These are phyloP conservation scores for Apocheima hispidaria DNA, from an alignment of 2,888 invertebrate genomes.

Conservation along the genomic window DNA sequence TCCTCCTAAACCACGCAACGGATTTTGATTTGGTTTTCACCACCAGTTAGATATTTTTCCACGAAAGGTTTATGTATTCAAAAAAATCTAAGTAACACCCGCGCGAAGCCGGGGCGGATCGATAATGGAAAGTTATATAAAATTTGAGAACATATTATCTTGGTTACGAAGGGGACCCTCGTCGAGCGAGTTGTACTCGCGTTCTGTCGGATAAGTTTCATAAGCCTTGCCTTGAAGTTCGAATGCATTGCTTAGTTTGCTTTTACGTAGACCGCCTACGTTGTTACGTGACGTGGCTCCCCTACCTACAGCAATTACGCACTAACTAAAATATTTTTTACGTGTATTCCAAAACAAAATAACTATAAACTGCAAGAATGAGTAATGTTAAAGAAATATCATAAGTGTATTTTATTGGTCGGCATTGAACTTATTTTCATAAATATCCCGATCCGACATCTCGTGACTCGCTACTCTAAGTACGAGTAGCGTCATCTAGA, in stretches of 20 bases:
- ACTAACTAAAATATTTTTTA: neutral
- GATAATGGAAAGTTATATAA: too few species aligned
- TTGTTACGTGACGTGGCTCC: slow-evolving; percentile 12
- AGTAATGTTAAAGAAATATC: neutral
- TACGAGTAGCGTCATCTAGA: slow-evolving; percentile 34
- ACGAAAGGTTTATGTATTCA: too few species aligned
- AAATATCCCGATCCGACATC: too few species aligned
- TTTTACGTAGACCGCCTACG: slow-evolving; percentile 29
- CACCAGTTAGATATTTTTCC: too few species aligned
- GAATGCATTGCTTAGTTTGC: neutral
- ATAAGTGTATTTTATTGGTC: neutral
- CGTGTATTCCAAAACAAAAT: neutral
- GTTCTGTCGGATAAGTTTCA: too few species aligned
- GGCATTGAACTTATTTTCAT: neutral
- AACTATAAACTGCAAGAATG: neutral
- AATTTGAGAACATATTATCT: too few species aligned
- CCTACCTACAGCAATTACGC: slow-evolving; percentile 1
- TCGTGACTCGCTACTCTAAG: neutral
- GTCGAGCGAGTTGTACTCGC: too few species aligned
- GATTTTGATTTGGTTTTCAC: too few species aligned
- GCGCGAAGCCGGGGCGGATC: too few species aligned
- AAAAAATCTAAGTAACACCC: too few species aligned
- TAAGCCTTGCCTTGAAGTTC: slow-evolving; percentile 2
- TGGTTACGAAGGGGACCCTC: too few species aligned
- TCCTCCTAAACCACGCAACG: too few species aligned